phyloP scores from a whole-genome alignment of 1,140 invertebrate genomes.

The Druon quercuslanigerum region DNA sequence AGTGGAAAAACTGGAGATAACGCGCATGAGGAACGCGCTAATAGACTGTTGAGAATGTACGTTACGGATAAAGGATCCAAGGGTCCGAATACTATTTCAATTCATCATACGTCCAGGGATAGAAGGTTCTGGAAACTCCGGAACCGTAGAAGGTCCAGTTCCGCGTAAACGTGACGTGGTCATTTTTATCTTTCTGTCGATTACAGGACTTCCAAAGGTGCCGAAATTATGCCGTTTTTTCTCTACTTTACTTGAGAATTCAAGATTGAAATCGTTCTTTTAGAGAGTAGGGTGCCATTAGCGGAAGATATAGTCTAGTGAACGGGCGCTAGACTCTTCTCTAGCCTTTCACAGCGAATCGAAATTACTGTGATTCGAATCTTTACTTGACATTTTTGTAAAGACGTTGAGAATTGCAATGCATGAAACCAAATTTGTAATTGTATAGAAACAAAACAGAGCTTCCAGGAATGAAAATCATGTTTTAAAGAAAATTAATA shows the following conservation, averaged over 20 bases:
- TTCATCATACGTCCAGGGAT: slow-evolving; percentile 71
- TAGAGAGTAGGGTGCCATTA: slow-evolving; percentile 21
- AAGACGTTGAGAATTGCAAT: not conserved
- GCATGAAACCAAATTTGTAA: not conserved
- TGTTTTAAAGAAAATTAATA: too few species aligned
- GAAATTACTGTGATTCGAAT: not conserved
- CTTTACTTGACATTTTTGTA: not conserved
- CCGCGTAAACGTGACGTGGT: slow-evolving; percentile 49
- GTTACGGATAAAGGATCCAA: slow-evolving; percentile 62
- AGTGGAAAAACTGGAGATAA: slow-evolving; percentile 61
- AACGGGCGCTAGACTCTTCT: slow-evolving; percentile 17
- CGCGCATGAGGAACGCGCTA: slow-evolving; percentile 66
- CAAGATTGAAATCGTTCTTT: not conserved
- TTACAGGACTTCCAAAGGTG: not conserved
- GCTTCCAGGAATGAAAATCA: too few species aligned
- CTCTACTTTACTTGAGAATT: not conserved
- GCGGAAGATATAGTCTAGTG: slow-evolving; percentile 19
- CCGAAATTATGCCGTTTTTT: not conserved
- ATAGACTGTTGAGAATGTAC: slow-evolving; percentile 66
- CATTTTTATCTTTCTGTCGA: not conserved
- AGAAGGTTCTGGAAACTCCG: slow-evolving; percentile 72
- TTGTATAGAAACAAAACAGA: not conserved
- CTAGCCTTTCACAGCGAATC: slow-evolving; percentile 11
- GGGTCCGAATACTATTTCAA: slow-evolving; percentile 69
- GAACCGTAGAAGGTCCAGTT: slow-evolving; percentile 68